These are phyloP conservation scores for Paramuricea clavata DNA, from an alignment of 92 coral and sea anemone genomes.

Conservation along the genomic window DNA sequence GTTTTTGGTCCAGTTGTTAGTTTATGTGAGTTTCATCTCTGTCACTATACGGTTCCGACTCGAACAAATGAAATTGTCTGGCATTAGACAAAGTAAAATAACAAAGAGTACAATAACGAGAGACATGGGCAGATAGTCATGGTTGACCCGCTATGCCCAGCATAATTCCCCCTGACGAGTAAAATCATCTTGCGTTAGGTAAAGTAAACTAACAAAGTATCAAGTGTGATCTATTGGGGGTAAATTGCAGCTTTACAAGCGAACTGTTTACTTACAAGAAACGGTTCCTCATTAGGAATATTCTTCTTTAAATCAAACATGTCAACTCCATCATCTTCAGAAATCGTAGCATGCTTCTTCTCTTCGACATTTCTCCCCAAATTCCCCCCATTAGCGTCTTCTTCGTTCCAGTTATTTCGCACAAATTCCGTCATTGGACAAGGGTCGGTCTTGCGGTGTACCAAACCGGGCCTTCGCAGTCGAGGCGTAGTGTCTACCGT, in stretches of 20 bases:
- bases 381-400: neutral
- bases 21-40: too few relatives aligned
- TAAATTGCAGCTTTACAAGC: neutral
- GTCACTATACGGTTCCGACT: too few relatives aligned
- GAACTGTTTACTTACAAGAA: slow-evolving; percentile 17
- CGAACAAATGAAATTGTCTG: too few relatives aligned
- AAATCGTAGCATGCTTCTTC: neutral
- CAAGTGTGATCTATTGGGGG: neutral
- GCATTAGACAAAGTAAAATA: neutral
- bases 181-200: neutral
- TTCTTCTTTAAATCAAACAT: neutral
- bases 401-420: neutral
- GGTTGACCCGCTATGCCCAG: neutral
- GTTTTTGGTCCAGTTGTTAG: too few relatives aligned
- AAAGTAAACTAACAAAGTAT: neutral
- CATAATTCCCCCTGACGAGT: neutral
- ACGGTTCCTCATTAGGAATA: slow-evolving; percentile 3
- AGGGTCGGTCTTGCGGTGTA: slow-evolving; percentile 30
- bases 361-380: neutral
- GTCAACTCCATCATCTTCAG: neutral
- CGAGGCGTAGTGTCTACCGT: neutral
- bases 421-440: slow-evolving; percentile 29
- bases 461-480: neutral
- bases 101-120: neutral
- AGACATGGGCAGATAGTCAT: neutral